A percentile compares a stretch with the other conserved stretches of the same genome.
These are phyloP conservation scores for Bombus terrestris DNA, from an alignment of 1,140 invertebrate genomes.

Conservation along the genomic window DNA sequence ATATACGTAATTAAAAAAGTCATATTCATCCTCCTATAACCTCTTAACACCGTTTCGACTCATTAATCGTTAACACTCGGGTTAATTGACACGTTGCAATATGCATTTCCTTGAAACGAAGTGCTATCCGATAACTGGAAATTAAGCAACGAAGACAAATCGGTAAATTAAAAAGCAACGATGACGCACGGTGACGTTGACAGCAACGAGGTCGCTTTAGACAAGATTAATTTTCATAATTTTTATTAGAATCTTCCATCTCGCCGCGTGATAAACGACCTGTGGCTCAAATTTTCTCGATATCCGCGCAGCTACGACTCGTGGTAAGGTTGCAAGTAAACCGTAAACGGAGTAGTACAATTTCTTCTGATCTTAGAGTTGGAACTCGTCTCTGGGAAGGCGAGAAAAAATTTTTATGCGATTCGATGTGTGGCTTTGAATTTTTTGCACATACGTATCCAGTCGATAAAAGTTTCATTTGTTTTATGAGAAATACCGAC, in stretches of 20 bases:
- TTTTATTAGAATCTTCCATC: slow-evolving; percentile 13
- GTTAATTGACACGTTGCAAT: neutral
- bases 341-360: no score
- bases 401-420: no score
- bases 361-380: neutral
- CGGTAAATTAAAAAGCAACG: neutral
- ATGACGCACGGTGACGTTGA: neutral
- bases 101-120: neutral
- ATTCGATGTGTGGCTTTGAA: no score
- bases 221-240: slow-evolving; percentile 28
- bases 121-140: neutral
- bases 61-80: neutral
- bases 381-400: no score
- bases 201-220: neutral
- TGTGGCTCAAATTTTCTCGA: neutral
- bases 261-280: slow-evolving; percentile 2
- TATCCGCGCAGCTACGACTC: neutral
- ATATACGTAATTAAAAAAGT: neutral
- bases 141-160: slow-evolving; percentile 4
- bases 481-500: no score
- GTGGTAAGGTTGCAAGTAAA: neutral
- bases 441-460: no score
- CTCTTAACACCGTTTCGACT: neutral
- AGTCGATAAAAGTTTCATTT: no score
- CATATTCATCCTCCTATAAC: neutral